Percentiles rank a stretch among this genome's conserved stretches.
phyloP scores from a whole-genome alignment of 2,797 vertebrate genomes.

The Tympanoctomys barrerae region DNA sequence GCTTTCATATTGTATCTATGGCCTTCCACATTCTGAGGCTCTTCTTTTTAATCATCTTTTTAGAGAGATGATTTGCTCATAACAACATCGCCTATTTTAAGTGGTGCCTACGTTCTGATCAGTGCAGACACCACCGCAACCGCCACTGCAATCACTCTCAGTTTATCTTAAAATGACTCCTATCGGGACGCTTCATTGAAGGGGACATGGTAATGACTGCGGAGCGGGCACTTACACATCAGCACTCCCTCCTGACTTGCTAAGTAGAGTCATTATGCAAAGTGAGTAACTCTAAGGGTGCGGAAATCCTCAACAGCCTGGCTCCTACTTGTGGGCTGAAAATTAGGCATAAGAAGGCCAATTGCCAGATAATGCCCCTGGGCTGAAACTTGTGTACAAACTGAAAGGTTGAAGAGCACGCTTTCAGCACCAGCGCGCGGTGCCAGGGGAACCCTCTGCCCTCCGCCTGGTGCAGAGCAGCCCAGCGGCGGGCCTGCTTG shows the following conservation, averaged over 20 bases:
- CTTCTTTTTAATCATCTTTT: background rate
- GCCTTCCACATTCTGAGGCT: background rate
- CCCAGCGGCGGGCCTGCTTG: constrained; percentile 66
- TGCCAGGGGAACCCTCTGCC: constrained; percentile 76
- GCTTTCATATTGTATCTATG: background rate
- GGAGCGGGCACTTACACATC: constrained; percentile 85
- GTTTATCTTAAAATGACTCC: constrained; percentile 61
- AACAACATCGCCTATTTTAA: constrained; percentile 38
- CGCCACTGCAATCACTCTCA: constrained; percentile 1
- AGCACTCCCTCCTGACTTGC: constrained; percentile 85
- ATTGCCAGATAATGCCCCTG: constrained; percentile 87
- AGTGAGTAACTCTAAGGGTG: constrained; percentile 86
- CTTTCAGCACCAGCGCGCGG: constrained; percentile 90
- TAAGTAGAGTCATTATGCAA: constrained; percentile 89
- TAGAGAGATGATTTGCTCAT: background rate
- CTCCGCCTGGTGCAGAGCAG: constrained; percentile 67
- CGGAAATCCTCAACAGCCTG: constrained; percentile 89
- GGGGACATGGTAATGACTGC: background rate
- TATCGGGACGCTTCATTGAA: constrained; percentile 63
- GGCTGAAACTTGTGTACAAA: constrained; percentile 87
- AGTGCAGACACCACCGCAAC: background rate
- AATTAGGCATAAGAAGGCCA: constrained; percentile 88
- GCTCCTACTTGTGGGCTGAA: constrained; percentile 88
- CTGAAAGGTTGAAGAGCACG: constrained; percentile 93
- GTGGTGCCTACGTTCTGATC: constrained; percentile 55